phyloP scores from a whole-genome alignment of 2,113 vertebrate genomes.

The Hyaena hyaena region DNA sequence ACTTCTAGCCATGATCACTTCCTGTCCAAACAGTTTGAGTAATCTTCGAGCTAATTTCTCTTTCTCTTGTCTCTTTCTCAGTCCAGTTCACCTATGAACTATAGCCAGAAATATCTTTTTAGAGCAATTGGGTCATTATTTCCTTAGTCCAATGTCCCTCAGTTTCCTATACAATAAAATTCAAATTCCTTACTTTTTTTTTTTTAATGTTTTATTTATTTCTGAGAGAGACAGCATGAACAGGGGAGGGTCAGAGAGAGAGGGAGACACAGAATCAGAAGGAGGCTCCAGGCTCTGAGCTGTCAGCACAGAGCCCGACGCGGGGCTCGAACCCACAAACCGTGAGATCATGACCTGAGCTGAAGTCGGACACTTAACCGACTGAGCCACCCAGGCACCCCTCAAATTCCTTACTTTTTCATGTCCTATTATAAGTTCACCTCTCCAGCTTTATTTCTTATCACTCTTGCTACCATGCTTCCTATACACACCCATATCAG shows the following conservation, averaged over 20 bases:
- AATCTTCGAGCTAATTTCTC: neutral
- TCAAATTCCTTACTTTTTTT: neutral
- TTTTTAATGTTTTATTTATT: no score
- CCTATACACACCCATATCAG: rapidly evolving
- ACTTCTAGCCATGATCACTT: neutral
- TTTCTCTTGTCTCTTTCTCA: neutral
- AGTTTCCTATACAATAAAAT: neutral
- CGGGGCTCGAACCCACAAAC: no score
- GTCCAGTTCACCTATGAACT: neutral
- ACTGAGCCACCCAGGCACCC: no score
- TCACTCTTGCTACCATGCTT: neutral
- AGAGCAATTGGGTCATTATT: neutral
- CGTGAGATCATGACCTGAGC: no score
- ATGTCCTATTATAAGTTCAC: neutral
- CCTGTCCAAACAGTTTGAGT: neutral
- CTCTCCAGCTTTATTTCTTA: neutral
- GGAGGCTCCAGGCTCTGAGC: no score
- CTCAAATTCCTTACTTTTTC: neutral
- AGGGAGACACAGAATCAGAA: no score
- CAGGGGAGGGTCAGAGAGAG: no score
- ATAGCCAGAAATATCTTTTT: neutral
- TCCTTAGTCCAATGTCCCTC: neutral
- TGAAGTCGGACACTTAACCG: no score
- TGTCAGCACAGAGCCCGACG: no score
- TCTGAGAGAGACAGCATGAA: no score